Base-by-base conservation (phyloP, 2,113 vertebrate genomes). In the Colius striatus region DNA sequence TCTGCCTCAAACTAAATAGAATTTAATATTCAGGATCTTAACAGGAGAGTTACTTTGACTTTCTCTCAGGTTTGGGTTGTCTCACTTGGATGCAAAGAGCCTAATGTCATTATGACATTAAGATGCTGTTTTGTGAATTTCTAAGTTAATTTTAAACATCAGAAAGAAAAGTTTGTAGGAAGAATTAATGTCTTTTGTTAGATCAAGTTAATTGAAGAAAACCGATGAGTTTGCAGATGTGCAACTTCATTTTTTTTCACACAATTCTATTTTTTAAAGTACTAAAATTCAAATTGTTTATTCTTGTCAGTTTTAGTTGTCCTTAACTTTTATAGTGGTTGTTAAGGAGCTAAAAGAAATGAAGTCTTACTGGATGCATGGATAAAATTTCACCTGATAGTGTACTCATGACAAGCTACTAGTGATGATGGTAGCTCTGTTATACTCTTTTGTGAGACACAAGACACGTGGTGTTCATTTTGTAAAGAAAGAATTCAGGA, bases 151-250 rank as follows among this genome's bases (percentile, higher is more conserved):
- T 73, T 70, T 87, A 43, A 36, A 50, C 19, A n/a, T 23, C 32
- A 4, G 21, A 48, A 62, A 81, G 16, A 60, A 47, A 38, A 41
- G 10, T 13, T 73, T 65, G 2, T 72, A 36, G 41, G 13, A 78
- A n/a, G 43, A 70, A 11, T 16, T 29, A 36, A 55, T 75, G 26
- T 2, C 9, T 88, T 68, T 85, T 60, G 21, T 65, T 65, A 26
- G 6, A 65, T 83, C 58, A 68, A 34, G 6, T 38, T 70, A 61
- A 51, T 4, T 81, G 73, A 84, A 76, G 18, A 51, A 75, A 66
- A 45, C 0, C 0, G 8, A 6, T n/a, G 36, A 57, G 13, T 4
- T 51, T 63, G 38, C 30, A 51, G 27, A 51, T 50, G 17, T 45
- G 8, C 7, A 57, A 9, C 7, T 22, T 51, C 10, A 41, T 41